Conservation (phyloP, 2,113 vertebrate species). For the Sula dactylatra region DNA sequence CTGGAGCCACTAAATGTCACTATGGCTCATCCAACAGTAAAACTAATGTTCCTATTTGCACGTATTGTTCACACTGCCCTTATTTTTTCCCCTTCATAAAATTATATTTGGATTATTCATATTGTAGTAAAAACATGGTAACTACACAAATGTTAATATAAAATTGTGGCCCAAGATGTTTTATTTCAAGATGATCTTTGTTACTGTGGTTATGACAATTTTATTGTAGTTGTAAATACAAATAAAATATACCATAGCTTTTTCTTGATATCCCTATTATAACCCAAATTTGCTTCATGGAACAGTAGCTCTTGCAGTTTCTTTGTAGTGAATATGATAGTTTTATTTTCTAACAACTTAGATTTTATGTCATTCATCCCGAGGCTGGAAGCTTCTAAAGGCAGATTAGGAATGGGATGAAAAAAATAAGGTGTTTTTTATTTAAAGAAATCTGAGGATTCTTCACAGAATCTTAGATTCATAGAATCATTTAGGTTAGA, state of each 20-base stretch:
- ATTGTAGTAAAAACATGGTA: constrained; percentile 5
- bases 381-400: neutral
- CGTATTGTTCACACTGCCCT: neutral
- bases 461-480: neutral
- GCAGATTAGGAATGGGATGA: neutral
- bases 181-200: constrained; percentile 20
- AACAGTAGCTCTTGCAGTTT: neutral
- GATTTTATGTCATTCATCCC: neutral
- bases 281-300: neutral
- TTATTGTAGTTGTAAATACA: constrained; percentile 35
- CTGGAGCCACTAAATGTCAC: neutral
- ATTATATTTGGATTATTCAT: neutral
- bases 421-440: neutral
- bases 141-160: neutral
- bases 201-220: neutral
- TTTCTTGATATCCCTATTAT: constrained; percentile 10
- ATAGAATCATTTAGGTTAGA: neutral
- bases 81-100: constrained; percentile 13
- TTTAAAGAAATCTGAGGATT: neutral
- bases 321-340: neutral
- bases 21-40: neutral
- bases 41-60: constrained; percentile 8
- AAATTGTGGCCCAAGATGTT: neutral
- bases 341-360: neutral
- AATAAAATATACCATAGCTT: constrained; percentile 27